Evolutionary conservation across 2,888 invertebrate species (phyloP).

Genomic region (Sinelater perroti): DNA sequence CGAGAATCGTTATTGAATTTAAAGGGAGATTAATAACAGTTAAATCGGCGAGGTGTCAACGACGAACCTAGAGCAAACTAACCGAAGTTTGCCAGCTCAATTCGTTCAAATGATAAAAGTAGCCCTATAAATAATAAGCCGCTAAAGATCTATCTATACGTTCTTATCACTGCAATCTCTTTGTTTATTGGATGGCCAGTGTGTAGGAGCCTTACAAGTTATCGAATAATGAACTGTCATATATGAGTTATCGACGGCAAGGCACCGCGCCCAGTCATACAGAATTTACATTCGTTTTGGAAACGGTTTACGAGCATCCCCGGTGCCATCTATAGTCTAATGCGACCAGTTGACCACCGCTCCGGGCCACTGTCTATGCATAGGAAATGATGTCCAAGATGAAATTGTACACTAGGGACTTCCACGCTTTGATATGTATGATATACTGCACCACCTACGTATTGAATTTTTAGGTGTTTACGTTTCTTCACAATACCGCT

Average conservation of each 20-base stretch:
- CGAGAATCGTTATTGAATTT: too few relatives aligned
- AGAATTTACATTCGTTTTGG: conserved; percentile 59
- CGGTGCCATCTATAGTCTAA: conserved; percentile 62
- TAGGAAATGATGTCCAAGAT: conserved; percentile 55
- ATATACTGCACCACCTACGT: conserved; percentile 58
- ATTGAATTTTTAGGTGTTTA: conserved; percentile 38
- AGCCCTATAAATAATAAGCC: conserved; percentile 37
- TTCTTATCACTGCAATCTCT: conserved; percentile 43
- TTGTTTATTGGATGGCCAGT: conserved; percentile 41
- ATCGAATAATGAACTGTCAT: conserved; percentile 59
- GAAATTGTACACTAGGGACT: conserved; percentile 51
- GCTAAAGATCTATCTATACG: conserved; percentile 41
- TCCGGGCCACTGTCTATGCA: conserved; percentile 47
- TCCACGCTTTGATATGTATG: conserved; percentile 55
- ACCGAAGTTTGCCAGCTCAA: conserved; percentile 9
- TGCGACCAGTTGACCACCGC: conserved; percentile 58
- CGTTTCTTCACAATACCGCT: conserved; percentile 31
- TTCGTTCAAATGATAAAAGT: conserved; percentile 27
- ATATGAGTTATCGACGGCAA: conserved; percentile 57
- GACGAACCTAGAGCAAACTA: background rate
- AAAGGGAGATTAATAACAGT: too few relatives aligned
- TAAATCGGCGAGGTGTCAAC: conserved; percentile 3
- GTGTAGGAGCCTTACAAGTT: conserved; percentile 56
- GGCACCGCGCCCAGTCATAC: conserved; percentile 55
- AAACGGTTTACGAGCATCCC: conserved; percentile 56